Base-by-base conservation (phyloP, 2,113 vertebrate genomes). In the Eulacestoma nigropectus region DNA sequence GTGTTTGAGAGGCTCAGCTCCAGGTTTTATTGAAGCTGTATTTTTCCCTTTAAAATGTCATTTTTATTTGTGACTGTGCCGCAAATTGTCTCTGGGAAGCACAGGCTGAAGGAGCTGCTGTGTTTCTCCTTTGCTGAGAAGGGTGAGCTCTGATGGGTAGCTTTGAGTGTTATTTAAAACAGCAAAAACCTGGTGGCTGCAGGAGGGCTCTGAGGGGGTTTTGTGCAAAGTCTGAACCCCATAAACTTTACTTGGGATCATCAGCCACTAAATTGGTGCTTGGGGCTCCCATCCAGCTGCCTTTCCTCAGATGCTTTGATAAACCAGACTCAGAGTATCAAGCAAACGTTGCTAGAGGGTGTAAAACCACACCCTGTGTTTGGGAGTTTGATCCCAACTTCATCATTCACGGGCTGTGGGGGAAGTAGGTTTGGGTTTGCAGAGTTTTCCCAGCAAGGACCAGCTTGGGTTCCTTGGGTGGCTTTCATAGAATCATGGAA, bases 1-100 rank as follows among this genome's bases (percentile, higher is more conserved):
- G 53, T 8, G 52, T 79, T 96, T 46, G 50, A 82, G 67, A 89
- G 90, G 27, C 59, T 95, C 32, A 37, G 80, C 77, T 78, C 69
- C 56, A 89, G 65, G 62, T 82, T 97, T 96, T 96, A 96, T 91
- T 97, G 91, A 91, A 84, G 65, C 74, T 50, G 7, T 53, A 60
- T 86, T 95, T 89, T 60, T 30, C 29, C 32, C 35, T 82, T 89
- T 41, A 74, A 89, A 87, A 76, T 41, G 30, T 53, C 72, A 33
- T 59, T 89, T 74, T 25, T 84, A 39, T 81, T 89, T 75, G 62
- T 75, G 80, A 23, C 60, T 27, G 1, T 22, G 76, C 35, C 73
- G 64, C 76, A 60, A 35, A 42, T 16, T 35, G 14, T 65, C 82
- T 57, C 59, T 30, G 21, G 39, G 39, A 74, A 46, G 72, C 47